Evolutionary conservation across 2,113 vertebrate genomes (phyloP).

Genomic region (Xenopus borealis): DNA sequence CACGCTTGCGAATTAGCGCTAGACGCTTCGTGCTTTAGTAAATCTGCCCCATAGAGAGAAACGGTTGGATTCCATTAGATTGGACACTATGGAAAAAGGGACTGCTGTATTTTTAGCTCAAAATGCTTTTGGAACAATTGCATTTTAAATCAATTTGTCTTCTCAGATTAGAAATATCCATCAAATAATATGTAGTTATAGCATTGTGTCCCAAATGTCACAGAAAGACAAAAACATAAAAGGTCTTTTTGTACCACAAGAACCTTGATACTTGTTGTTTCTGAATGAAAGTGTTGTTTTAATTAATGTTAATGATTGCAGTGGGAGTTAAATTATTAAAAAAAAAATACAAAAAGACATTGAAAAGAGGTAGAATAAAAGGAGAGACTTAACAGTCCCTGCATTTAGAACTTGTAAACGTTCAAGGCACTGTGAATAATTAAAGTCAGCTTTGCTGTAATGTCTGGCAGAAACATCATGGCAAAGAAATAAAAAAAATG

Average conservation of each 20-base stretch:
- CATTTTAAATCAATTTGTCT: no score
- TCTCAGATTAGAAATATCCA: no score
- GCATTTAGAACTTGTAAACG: neutral
- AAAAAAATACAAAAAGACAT: slow-evolving; percentile 21
- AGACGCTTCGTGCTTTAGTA: no score
- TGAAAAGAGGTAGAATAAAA: slow-evolving; percentile 22
- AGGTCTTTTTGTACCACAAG: slow-evolving; percentile 15
- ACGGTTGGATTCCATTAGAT: no score
- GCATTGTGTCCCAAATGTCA: neutral
- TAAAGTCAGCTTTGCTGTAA: neutral
- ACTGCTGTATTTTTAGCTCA: no score
- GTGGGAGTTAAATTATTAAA: slow-evolving; percentile 33
- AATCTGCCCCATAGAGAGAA: no score
- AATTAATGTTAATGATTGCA: slow-evolving; percentile 35
- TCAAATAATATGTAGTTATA: no score
- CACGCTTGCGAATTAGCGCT: no score
- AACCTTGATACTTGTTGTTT: neutral
- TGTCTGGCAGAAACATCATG: slow-evolving; percentile 16
- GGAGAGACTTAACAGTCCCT: neutral
- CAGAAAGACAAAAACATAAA: neutral
- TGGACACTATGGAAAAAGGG: no score
- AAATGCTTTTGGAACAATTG: no score
- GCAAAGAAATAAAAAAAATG: neutral
- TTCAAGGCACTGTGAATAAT: slow-evolving; percentile 7
- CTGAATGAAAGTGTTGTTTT: slow-evolving; percentile 25